Base-by-base conservation (phyloP, 2,797 vertebrate species). In the Rhabdophis nuchalis region DNA sequence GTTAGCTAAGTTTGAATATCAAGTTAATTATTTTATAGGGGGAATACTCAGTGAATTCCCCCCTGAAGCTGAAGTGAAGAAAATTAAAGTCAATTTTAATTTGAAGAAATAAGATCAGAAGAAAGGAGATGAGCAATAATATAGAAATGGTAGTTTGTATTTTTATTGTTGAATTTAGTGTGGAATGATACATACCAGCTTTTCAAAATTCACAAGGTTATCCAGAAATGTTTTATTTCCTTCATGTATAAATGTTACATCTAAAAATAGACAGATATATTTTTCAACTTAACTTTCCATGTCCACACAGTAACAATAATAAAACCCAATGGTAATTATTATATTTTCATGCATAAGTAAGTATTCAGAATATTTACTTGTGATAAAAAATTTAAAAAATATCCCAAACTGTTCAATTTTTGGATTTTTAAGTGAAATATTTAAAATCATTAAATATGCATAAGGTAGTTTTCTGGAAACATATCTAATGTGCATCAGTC, bases 161-260 rank as follows among this genome's bases (percentile, higher is more conserved):
- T 46, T 87, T 10, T 8, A 68, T 54, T 5, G 64, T 36, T 86
- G 32, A 8, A 68, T 29, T 52, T 90, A 94, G 94, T 2, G n/a
- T 85, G 12, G 86, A 95, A 94, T 95, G 90, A 77, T 96, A 97
- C 99, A 96, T 97, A 99, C 99, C 98, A 99, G 98, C 95, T 99
- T 99, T 96, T 99, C 98, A 97, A 99, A 99, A 96, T 99, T 99
- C 93, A 99, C 98, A 94, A 99, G 98, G 97, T 99, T 99, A 96
- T 99, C 98, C 89, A 99, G 98, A 98, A 99, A 99, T 0, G 99
- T 99, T 98, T 98, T 99, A 97, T 99, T 99, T 97, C 99, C 99
- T 97, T 99, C 99, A 6, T 99, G 99, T 95, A 99, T 99, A 96
- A 99, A 99, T 0, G 99, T 99, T 87, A 99, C 98, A 97, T 99